Evolutionary conservation across 2,113 vertebrate species (phyloP).

Genomic region (Cheirogaleus medius): DNA sequence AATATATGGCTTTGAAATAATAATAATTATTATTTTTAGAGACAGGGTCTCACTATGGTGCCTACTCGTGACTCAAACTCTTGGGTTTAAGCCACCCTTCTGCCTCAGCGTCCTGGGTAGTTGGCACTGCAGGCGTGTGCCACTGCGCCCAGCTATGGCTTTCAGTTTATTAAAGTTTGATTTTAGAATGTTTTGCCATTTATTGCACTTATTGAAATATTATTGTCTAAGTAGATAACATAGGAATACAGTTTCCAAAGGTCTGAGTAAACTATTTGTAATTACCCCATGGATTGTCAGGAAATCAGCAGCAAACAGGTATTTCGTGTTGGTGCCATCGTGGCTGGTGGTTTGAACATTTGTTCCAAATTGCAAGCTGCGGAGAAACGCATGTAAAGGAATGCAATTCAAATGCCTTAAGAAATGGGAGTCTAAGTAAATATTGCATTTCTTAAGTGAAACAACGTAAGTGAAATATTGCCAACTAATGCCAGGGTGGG

Average conservation of each 20-base stretch:
- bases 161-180: not conserved
- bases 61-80: too few species aligned
- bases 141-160: not conserved
- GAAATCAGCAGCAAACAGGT: not conserved
- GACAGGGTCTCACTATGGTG: too few species aligned
- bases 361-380: not conserved
- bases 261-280: not conserved
- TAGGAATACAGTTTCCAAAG: not conserved
- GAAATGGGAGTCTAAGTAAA: not conserved
- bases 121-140: too few species aligned
- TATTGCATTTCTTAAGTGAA: not conserved
- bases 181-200: slow-evolving; percentile 19
- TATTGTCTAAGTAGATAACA: not conserved
- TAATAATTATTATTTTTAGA: too few species aligned
- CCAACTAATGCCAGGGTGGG: not conserved
- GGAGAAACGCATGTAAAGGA: not conserved
- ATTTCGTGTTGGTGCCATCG: not conserved
- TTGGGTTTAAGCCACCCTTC: too few species aligned
- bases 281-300: not conserved
- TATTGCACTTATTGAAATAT: not conserved
- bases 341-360: slow-evolving; percentile 14
- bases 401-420: not conserved
- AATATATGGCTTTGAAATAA: not conserved
- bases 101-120: too few species aligned
- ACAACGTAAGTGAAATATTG: not conserved